Conservation (phyloP, 64 coral and sea anemone species). For the Porites lutea region DNA sequence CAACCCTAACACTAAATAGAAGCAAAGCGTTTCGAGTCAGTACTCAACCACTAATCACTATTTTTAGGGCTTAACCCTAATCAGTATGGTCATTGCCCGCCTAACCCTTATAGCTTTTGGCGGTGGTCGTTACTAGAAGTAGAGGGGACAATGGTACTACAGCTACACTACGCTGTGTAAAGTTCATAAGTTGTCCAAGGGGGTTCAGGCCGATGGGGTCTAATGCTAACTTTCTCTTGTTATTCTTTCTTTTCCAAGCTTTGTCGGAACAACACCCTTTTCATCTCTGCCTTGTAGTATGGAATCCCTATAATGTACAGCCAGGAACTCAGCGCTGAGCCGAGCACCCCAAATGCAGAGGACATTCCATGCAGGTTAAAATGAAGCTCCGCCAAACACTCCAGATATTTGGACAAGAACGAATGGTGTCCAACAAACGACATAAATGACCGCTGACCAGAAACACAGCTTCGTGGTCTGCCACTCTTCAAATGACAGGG, state of each 20-base stretch:
- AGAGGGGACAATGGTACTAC: no score
- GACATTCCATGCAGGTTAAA: conserved; percentile 96
- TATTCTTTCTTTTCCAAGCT: background rate
- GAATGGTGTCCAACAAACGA: conserved; percentile 92
- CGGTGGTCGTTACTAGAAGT: no score
- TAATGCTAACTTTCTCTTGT: no score
- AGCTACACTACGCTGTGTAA: no score
- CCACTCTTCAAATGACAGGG: conserved; percentile 71
- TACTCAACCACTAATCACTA: no score
- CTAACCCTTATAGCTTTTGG: no score
- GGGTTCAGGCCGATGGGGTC: no score
- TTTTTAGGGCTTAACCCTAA: no score
- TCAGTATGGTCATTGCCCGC: no score
- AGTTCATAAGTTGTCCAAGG: no score
- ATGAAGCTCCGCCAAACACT: conserved; percentile 82
- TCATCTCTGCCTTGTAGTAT: conserved; percentile 54
- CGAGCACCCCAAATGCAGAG: conserved; percentile 87
- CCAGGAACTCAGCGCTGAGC: conserved; percentile 74
- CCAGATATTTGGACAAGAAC: conserved; percentile 82
- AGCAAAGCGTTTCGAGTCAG: no score
- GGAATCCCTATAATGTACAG: conserved; percentile 76
- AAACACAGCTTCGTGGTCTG: conserved; percentile 86
- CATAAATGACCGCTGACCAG: conserved; percentile 75
- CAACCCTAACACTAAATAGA: no score
- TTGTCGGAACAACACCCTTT: background rate